Evolutionary conservation across 1,140 invertebrate genomes (phyloP).

Genomic region (Zaprionus davidi): DNA sequence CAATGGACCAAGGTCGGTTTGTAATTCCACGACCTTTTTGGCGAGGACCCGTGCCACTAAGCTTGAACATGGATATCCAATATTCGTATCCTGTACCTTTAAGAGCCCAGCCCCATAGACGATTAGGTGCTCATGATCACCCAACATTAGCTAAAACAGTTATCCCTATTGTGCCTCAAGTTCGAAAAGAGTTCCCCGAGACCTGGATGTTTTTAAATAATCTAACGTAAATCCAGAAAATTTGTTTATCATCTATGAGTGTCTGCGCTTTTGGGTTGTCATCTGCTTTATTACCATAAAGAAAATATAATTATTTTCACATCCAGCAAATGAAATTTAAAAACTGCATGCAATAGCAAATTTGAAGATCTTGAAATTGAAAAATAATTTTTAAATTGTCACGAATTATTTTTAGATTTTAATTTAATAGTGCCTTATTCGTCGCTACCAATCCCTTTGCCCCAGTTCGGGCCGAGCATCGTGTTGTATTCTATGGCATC

Average conservation of each 20-base stretch:
- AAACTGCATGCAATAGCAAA: not conserved
- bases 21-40: too few relatives aligned
- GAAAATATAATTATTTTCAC: not conserved
- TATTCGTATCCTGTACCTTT: too few relatives aligned
- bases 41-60: too few relatives aligned
- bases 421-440: not conserved
- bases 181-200: not conserved
- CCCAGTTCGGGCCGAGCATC: not conserved
- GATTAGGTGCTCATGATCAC: too few relatives aligned
- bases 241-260: not conserved
- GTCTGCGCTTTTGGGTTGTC: not conserved
- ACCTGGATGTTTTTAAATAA: not conserved
- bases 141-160: too few relatives aligned
- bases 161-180: not conserved
- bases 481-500: not conserved
- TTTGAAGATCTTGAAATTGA: not conserved
- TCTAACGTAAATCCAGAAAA: not conserved
- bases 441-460: not conserved
- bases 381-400: not conserved
- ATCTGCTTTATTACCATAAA: not conserved
- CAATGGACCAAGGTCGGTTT: too few relatives aligned
- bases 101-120: too few relatives aligned
- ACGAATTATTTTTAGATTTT: not conserved
- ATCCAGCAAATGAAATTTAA: not conserved
- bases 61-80: too few relatives aligned